Conservation (phyloP, 2,113 vertebrate genomes). For the Sakesphorus luctuosus region DNA sequence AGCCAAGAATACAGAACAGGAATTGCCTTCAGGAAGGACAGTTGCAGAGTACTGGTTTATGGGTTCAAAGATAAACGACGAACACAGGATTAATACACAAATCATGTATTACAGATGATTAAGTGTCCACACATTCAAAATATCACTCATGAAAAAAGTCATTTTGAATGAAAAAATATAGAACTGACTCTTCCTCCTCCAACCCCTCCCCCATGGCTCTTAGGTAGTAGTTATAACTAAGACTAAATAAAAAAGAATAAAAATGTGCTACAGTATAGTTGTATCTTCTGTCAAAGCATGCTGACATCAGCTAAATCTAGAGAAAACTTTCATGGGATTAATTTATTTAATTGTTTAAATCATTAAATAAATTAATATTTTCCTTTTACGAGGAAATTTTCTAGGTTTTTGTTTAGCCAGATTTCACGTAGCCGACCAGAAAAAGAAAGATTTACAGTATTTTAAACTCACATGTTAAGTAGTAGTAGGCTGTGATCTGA, state of each 20-base stretch:
- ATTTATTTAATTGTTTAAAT: neutral
- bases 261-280: neutral
- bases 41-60: neutral
- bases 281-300: neutral
- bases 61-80: neutral
- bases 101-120: neutral
- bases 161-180: neutral
- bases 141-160: neutral
- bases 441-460: neutral
- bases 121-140: neutral
- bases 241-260: neutral
- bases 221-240: neutral
- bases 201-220: fast-evolving
- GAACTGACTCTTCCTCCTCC: neutral
- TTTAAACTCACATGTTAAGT: neutral
- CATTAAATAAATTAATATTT: neutral
- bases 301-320: neutral
- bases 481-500: neutral
- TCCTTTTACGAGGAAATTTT: neutral
- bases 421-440: neutral
- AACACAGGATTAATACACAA: neutral
- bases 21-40: neutral
- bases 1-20: neutral
- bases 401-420: neutral
- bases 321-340: neutral